A percentile compares a stretch with the other conserved stretches of the same genome.
These are phyloP conservation scores for Aporrectodea caliginosa DNA, from an alignment of 1,140 invertebrate species.

Conservation along the genomic window DNA sequence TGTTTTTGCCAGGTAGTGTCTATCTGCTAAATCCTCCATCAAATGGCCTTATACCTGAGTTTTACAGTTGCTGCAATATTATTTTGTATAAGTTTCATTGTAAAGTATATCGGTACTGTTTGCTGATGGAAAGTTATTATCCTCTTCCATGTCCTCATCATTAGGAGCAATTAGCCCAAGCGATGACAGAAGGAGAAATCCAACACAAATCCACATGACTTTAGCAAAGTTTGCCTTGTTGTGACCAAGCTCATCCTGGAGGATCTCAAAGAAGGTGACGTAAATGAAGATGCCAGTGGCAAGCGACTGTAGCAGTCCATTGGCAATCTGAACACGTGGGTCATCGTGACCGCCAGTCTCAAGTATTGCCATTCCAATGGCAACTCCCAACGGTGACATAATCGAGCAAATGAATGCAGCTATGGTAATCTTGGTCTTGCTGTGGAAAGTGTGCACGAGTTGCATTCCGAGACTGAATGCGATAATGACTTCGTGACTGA, in stretches of 20 bases:
- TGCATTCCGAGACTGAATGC: conserved; percentile 64
- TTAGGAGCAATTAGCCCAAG: too few species aligned
- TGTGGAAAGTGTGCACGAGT: conserved; percentile 57
- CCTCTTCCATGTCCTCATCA: too few species aligned
- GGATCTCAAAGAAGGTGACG: conserved; percentile 85
- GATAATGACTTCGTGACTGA: conserved; percentile 64
- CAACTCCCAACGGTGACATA: conserved; percentile 66
- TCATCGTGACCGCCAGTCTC: conserved; percentile 40
- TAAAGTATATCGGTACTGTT: too few species aligned
- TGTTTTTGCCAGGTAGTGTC: too few species aligned
- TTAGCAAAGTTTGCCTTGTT: conserved; percentile 44
- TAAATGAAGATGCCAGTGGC: conserved; percentile 89
- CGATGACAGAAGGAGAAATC: conserved; percentile 38
- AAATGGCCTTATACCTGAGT: too few species aligned
- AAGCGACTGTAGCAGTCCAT: conserved; percentile 63
- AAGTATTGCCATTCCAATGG: conserved; percentile 61
- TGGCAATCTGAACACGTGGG: conserved; percentile 44
- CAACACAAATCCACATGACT: conserved; percentile 44
- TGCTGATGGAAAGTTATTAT: too few species aligned
- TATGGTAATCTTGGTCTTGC: conserved; percentile 60
- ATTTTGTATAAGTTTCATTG: too few species aligned
- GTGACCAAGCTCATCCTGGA: conserved; percentile 61
- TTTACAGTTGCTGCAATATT: too few species aligned
- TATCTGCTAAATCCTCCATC: too few species aligned
- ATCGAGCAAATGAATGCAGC: conserved; percentile 62